A percentile compares a stretch with the other conserved stretches of the same genome.
These are phyloP conservation scores for Odontothrips loti DNA, from an alignment of 2,888 invertebrate genomes.

Conservation along the genomic window DNA sequence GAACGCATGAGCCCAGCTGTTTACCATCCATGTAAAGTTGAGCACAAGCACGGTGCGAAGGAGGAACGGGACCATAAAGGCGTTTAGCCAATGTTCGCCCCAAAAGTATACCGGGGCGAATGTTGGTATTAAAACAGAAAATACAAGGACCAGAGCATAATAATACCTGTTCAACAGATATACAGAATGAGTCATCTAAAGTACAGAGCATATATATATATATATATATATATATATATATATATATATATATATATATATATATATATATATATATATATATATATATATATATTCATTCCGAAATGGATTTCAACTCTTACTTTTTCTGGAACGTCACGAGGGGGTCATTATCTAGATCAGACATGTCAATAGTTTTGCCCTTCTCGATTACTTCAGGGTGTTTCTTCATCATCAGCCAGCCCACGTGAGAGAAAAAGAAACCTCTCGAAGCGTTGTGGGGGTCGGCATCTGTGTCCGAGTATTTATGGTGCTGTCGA, in stretches of 20 bases:
- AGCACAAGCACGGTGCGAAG: neutral
- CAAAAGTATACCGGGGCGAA: neutral
- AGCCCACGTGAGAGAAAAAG: constrained; percentile 84
- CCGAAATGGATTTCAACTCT: constrained; percentile 40
- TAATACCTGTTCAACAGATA: neutral
- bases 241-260: too few relatives aligned
- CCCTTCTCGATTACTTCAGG: constrained; percentile 67
- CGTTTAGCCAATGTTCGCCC: neutral
- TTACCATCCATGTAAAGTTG: constrained; percentile 1
- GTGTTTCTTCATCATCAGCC: constrained; percentile 76
- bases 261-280: too few relatives aligned
- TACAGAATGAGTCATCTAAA: too few relatives aligned
- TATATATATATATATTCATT: too few relatives aligned
- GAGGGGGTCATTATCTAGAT: constrained; percentile 65
- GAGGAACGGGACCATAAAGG: neutral
- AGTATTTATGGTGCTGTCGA: constrained; percentile 74
- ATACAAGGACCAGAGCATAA: neutral
- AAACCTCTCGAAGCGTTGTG: constrained; percentile 77
- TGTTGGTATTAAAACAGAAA: neutral
- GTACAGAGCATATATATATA: too few relatives aligned
- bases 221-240: too few relatives aligned
- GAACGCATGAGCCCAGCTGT: neutral
- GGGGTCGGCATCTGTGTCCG: constrained; percentile 70
- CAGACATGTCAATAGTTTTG: constrained; percentile 67
- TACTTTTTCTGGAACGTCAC: constrained; percentile 74